phyloP scores from a whole-genome alignment of 2,888 invertebrate genomes.

The Athripsodes cinereus region DNA sequence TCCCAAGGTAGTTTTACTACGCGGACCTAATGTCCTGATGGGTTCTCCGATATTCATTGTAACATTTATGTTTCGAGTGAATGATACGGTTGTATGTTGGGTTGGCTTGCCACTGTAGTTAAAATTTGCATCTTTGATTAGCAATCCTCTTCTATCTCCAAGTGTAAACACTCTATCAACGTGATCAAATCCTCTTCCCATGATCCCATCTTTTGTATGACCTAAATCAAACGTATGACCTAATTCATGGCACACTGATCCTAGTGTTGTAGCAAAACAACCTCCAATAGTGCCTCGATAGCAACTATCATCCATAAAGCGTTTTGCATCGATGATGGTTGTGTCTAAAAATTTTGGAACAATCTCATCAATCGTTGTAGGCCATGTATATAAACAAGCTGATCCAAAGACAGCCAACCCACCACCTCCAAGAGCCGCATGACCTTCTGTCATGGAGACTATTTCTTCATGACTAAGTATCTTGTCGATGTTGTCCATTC shows the following conservation, averaged over 20 bases:
- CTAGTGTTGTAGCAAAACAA: slow-evolving; percentile 85
- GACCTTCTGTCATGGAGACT: slow-evolving; percentile 64
- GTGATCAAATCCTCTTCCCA: slow-evolving; percentile 87
- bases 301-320: slow-evolving; percentile 87
- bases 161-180: slow-evolving; percentile 71
- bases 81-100: slow-evolving; percentile 55
- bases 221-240: slow-evolving; percentile 93
- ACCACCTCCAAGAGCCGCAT: slow-evolving; percentile 89
- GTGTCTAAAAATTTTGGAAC: slow-evolving; percentile 46
- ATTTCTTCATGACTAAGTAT: slow-evolving; percentile 65
- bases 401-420: slow-evolving; percentile 88
- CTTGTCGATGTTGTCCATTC: slow-evolving; percentile 50
- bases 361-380: slow-evolving; percentile 63
- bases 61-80: slow-evolving; percentile 55
- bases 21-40: slow-evolving; percentile 44
- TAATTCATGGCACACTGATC: slow-evolving; percentile 88
- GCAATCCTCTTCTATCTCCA: slow-evolving; percentile 45
- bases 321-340: slow-evolving; percentile 61
- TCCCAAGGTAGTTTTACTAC: slow-evolving; percentile 49
- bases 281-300: slow-evolving; percentile 82
- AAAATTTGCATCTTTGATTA: slow-evolving; percentile 50
- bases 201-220: slow-evolving; percentile 84
- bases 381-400: slow-evolving; percentile 88
- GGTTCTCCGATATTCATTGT: slow-evolving; percentile 57
- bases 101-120: slow-evolving; percentile 54